Conservation (phyloP, 2,888 invertebrate species). For the Adelognathus sp. region DNA sequence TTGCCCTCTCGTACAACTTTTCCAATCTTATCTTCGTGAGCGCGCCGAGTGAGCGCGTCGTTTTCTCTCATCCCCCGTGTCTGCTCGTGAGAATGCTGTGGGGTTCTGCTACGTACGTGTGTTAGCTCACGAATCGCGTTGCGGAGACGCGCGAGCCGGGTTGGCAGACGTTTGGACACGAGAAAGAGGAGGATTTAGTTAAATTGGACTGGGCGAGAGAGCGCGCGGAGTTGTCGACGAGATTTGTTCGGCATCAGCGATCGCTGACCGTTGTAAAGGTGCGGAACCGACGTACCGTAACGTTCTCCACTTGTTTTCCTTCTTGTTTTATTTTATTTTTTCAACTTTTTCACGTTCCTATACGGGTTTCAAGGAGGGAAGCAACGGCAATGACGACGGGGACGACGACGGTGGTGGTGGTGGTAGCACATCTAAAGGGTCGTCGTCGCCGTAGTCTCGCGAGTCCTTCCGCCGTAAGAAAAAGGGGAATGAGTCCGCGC, state of each 20-base stretch:
- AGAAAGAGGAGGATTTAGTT: conserved; percentile 81
- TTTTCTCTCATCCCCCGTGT: conserved; percentile 68
- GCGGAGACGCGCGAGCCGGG: conserved; percentile 25
- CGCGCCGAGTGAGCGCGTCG: conserved; percentile 60
- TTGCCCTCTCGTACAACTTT: conserved; percentile 82
- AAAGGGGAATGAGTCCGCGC: conserved; percentile 17
- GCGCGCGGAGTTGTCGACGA: conserved; percentile 71
- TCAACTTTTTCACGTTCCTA: conserved; percentile 18
- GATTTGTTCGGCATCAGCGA: conserved; percentile 77
- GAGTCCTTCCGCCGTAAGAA: conserved; percentile 10
- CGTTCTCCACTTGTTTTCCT: conserved; percentile 41
- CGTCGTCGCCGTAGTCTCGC: conserved; percentile 18
- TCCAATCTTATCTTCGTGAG: conserved; percentile 83
- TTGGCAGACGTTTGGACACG: conserved; percentile 30
- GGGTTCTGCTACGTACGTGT: conserved; percentile 18
- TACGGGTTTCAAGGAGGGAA: conserved; percentile 23
- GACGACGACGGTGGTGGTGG: conserved; percentile 32
- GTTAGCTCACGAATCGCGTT: conserved; percentile 31
- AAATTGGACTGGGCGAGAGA: conserved; percentile 80
- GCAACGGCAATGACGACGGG: conserved; percentile 36
- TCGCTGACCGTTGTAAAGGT: conserved; percentile 74
- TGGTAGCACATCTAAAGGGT: conserved; percentile 42
- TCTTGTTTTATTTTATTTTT: not conserved
- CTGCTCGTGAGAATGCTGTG: conserved; percentile 29
- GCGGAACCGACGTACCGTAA: conserved; percentile 47